Evolutionary conservation across 1,140 invertebrate species (phyloP), one percentile per base, ranked within the genome.

Genomic region (Paracyclopina nana): DNA sequence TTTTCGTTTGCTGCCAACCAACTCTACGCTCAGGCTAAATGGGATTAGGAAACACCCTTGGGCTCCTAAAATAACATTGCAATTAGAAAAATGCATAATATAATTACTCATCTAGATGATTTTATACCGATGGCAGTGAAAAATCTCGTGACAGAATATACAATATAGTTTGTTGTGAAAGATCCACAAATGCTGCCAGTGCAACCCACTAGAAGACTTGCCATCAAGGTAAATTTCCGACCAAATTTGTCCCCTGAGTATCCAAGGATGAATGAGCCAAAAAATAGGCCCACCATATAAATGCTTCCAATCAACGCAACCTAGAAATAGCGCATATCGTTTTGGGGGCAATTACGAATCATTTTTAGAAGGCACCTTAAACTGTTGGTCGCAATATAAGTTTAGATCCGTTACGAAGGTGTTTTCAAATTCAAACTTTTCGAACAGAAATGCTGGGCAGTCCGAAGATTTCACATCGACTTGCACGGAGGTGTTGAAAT

Each of bases 221-320:
- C 20, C 5, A 9, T 20, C 34, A 20, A 16, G 4, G 34, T 38
- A 38, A 16, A 20, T 38, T 20, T 38, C 8, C 34, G 2, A n/a
- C 34, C 34, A 38, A 38, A 16, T n/a, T 16, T n/a, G 9, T 38
- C 34, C 14, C 34, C 34, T 20, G 20, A 38, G 34, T n/a, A 16
- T 20, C 34, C 34, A 3, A 20, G 20, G 2, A 38, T 20, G 34
- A 38, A 38, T 3, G 34, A 38, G 20, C 34, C 20, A 20, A 20
- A n/a, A n/a, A 38, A 38, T 16, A 38, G 34, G 34, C 34, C 34
- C 14, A n/a, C 14, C 34, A 38, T 38, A 20, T 38, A 38, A 20
- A 38, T 38, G 8, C 34, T 38, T 4, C 34, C 34, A n/a, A 38
- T 20, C 34, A 38, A 38, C n/a, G 34, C 34, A n/a, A 38, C 34